Base-by-base conservation (phyloP, 2,113 vertebrate genomes). In the Trichechus manatus region DNA sequence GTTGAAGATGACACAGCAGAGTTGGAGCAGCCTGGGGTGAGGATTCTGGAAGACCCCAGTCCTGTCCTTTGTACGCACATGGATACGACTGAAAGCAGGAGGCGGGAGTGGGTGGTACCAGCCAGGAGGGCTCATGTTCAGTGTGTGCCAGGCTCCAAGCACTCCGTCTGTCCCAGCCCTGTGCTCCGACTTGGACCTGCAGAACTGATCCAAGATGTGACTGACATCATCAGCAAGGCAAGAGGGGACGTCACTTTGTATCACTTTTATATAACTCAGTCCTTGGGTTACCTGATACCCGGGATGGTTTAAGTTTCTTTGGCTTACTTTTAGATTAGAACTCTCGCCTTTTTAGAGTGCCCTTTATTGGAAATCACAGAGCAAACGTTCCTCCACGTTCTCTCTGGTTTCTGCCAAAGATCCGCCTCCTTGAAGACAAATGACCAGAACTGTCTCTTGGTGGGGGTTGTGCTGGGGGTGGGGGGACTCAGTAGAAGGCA, bases 21-120 rank as follows among this genome's bases (percentile, higher is more conserved):
- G 23, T 6, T 22, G 33, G 64, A 22, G 19, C 7, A 17, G 63
- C 3, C 6, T 0, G 33, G 63, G 23, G 22, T 14, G 1, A 70
- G 19, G 39, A 47, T 17, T 4, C 17, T 0, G 0, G 4, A 23
- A 22, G 25, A 36, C 36, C 42, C 13, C 3, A 29, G 1, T 27
- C 70, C 19, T 2, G 31, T 22, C 25, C 25, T 9, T 0, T 1
- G 11, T 31, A 10, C 3, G 11, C n/a, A 10, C 4, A 14, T 6
- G 4, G n/a, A 56, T 7, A 5, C 1, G 23, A 15, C 85, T 36
- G 53, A 14, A 7, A 13, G 53, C 15, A 11, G 53, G 53, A 56
- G 53, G 53, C 15, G 53, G 53, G 53, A 17, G 53, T 11, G 13
- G 3, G 53, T 56, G 53, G 15, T 11, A 9, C 14, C 14, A 15